Evolutionary conservation across 1,140 invertebrate species (phyloP), one percentile per base, ranked within the genome.

Genomic region (Agraylea sexmaculata): DNA sequence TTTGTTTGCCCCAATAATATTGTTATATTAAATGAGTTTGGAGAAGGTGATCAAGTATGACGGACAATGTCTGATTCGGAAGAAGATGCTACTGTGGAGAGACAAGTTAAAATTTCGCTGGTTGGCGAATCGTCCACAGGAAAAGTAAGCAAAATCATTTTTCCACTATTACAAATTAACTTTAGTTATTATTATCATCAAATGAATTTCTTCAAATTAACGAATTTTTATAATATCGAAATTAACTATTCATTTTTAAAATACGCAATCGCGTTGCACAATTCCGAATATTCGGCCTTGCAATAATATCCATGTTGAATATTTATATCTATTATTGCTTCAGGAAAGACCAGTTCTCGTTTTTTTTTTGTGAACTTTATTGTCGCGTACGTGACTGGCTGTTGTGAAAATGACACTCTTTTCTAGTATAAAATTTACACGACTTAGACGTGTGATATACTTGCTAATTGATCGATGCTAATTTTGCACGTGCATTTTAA

Each of bases 81-180:
- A 47, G 78, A 81, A 49, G 78, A 83, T 45, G 74, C 79, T 42
- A 56, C 57, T 48, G 50, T 64, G 33, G 75, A 78, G 53, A 79
- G 72, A 60, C 74, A 78, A 55, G 55, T 88, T 41, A 88, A 89
- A 66, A 72, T 90, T 51, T 78, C 84, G 15, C 60, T 90, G 35
- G 65, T 89, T 47, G 87, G 87, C 12, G 84, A 89, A 59, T 70
- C 80, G 32, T 70, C 70, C 46, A 77, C 76, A 53, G 87, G 87
- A 52, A 91, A 91, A 71, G 87, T 89, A 69, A 75, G 70, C 63
- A 53, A 51, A 33, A 51, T 50, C 23, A 27, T 25, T 12, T 42
- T 29, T 2, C n/a, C n/a, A n/a, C n/a, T n/a, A n/a, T n/a, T n/a
- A n/a, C n/a, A n/a, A n/a, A n/a, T n/a, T n/a, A n/a, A n/a, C n/a